Base-by-base conservation (phyloP, 2,797 vertebrate species). In the Acanthurus tractus region DNA sequence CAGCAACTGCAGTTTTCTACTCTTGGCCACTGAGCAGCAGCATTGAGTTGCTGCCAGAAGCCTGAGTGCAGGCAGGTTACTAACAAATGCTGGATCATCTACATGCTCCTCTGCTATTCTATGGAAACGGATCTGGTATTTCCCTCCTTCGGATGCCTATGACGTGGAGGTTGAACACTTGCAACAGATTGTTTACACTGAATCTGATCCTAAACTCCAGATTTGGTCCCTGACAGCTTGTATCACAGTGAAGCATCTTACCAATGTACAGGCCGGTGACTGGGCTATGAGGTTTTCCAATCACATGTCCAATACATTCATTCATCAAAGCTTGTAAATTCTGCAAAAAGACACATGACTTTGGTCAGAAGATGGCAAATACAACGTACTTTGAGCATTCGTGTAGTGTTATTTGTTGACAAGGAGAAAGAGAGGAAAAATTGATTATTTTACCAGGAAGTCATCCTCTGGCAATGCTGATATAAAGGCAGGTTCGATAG, bases 271-370 rank as follows among this genome's bases (percentile, higher is more conserved):
- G 93, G 94, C 97, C 97, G 88, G 96, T 99, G 79, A 99, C 96
- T 25, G 98, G 98, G 88, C 98, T 99, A 81, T 99, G 98, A 38
- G 98, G 98, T 91, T 99, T 99, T 69, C 98, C 98, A 78, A 99
- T 99, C 82, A 99, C 98, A 29, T 99, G 98, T 59, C 98, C 97
- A 29, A 99, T 99, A 87, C 98, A 99, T 82, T 99, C 98, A 79
- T 99, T 99, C 97, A 99, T 99, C 90, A 99, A 81, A 40, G 98
- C 97, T 89, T 99, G 98, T 66, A 99, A 94, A 94, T 96, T 99
- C 98, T 99, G 78, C 18, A 86, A 76, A 56, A 49, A 83, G 70
- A 88, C 66, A 2, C 25, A n/a, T 25, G n/a, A 36, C 1, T 40
- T 10, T 40, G 20, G 2, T 78, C 15, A 78, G 20, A 0, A 52